phyloP scores from a whole-genome alignment of 2,113 vertebrate genomes.

The Acanthochromis polyacanthus region DNA sequence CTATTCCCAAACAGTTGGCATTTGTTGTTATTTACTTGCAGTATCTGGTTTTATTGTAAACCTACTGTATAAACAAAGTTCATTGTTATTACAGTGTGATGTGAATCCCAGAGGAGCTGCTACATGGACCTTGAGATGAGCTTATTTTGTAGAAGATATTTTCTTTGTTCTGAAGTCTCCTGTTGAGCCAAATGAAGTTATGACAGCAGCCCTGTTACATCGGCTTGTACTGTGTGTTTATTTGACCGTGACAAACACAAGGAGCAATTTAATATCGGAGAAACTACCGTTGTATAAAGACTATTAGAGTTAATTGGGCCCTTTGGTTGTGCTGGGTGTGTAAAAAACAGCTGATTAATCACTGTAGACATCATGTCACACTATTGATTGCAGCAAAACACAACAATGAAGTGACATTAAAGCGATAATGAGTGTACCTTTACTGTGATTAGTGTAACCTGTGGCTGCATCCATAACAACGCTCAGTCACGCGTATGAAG shows the following conservation, averaged over 20 bases:
- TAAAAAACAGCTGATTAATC: slow-evolving; percentile 36
- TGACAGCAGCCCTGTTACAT: slow-evolving; percentile 25
- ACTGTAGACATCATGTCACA: slow-evolving; percentile 21
- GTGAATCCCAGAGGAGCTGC: too few species aligned
- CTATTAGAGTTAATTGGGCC: slow-evolving; percentile 19
- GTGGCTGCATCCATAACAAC: slow-evolving; percentile 1
- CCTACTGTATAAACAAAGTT: too few species aligned
- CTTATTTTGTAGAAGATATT: not conserved
- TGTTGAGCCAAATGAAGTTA: not conserved
- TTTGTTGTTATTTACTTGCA: too few species aligned
- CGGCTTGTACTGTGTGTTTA: slow-evolving; percentile 28
- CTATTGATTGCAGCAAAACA: slow-evolving; percentile 35
- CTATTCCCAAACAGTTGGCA: too few species aligned
- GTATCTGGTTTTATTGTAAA: too few species aligned
- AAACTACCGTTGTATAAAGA: slow-evolving; percentile 8
- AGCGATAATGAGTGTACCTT: slow-evolving; percentile 20
- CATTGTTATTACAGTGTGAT: too few species aligned
- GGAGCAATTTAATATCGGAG: slow-evolving; percentile 30
- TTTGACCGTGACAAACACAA: slow-evolving; percentile 22
- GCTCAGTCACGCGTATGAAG: not conserved
- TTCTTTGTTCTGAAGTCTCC: not conserved
- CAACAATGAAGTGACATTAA: slow-evolving; percentile 24
- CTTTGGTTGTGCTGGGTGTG: slow-evolving; percentile 36
- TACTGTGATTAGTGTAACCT: slow-evolving; percentile 5
- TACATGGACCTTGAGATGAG: not conserved